phyloP scores from a whole-genome alignment of 2,113 vertebrate genomes.

The Sceloporus undulatus region DNA sequence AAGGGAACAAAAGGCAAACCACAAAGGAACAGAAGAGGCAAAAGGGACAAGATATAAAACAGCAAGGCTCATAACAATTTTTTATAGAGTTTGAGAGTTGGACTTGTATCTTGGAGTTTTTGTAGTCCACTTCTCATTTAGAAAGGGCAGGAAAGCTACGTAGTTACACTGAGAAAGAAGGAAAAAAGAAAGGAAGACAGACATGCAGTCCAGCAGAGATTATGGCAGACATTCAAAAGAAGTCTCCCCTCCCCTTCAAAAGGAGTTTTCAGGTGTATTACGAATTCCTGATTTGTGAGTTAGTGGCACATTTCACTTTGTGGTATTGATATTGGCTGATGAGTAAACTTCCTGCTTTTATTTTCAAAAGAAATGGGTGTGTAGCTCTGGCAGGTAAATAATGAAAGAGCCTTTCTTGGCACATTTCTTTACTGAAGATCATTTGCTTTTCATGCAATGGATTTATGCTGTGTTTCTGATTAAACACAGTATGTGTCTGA shows the following conservation, averaged over 20 bases:
- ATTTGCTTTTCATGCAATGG: slow-evolving; percentile 12
- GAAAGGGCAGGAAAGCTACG: neutral
- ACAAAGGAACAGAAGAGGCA: neutral
- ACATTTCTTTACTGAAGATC: accelerated
- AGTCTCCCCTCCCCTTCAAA: slow-evolving; percentile 16
- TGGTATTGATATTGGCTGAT: slow-evolving; percentile 64
- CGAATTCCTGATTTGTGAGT: slow-evolving; percentile 48
- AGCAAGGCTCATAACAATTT: neutral
- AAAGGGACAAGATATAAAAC: neutral
- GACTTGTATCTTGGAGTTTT: neutral
- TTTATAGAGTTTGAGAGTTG: neutral
- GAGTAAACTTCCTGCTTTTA: slow-evolving; percentile 54
- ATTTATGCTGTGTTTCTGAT: slow-evolving; percentile 22
- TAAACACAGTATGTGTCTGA: neutral
- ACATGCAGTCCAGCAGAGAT: slow-evolving; percentile 18
- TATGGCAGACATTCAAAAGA: slow-evolving; percentile 48
- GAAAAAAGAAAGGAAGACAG: neutral
- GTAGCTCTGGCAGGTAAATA: slow-evolving; percentile 51
- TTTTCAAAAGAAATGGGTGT: slow-evolving; percentile 32
- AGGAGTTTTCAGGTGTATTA: slow-evolving; percentile 51
- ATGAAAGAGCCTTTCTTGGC: slow-evolving; percentile 53
- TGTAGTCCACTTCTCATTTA: neutral
- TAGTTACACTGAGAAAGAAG: neutral
- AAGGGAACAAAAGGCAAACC: neutral
- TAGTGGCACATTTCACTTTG: slow-evolving; percentile 46